Percentiles rank a stretch among this genome's conserved stretches.
Evolutionary conservation across 1,140 invertebrate species (phyloP).

Genomic region (Aphaenogaster rudis): DNA sequence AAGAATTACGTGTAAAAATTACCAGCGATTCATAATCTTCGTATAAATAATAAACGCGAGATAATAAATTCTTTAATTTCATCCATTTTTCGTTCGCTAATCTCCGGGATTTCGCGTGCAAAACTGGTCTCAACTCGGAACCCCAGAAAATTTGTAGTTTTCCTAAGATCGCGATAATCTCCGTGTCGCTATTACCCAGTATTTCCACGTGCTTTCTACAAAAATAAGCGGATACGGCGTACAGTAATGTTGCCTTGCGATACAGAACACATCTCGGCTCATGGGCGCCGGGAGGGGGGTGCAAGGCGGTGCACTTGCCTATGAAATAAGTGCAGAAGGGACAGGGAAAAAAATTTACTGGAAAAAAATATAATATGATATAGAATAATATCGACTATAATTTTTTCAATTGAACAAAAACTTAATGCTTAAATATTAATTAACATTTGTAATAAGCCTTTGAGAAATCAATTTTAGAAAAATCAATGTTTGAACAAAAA

Average conservation of each 20-base stretch:
- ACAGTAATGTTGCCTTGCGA: not conserved
- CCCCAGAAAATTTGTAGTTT: slow-evolving; percentile 46
- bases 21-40: not conserved
- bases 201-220: not conserved
- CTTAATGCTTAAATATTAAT: too few species aligned
- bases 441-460: too few species aligned
- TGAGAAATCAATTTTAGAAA: too few species aligned
- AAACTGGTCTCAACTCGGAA: not conserved
- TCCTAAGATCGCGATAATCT: slow-evolving; percentile 37
- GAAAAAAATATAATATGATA: too few species aligned
- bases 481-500: too few species aligned
- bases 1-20: not conserved
- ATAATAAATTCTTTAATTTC: slow-evolving; percentile 50
- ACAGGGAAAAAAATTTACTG: too few species aligned
- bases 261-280: not conserved
- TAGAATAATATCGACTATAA: too few species aligned
- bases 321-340: too few species aligned
- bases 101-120: slow-evolving; percentile 16
- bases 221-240: slow-evolving; percentile 8
- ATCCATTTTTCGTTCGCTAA: slow-evolving; percentile 44
- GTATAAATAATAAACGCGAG: slow-evolving; percentile 25
- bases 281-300: too few species aligned
- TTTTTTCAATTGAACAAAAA: too few species aligned
- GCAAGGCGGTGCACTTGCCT: too few species aligned
- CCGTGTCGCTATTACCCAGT: slow-evolving; percentile 7